A percentile compares a stretch with the other conserved stretches of the same genome.
Evolutionary conservation across 2,888 invertebrate species (phyloP).

Genomic region (Conops quadrifasciatus): DNA sequence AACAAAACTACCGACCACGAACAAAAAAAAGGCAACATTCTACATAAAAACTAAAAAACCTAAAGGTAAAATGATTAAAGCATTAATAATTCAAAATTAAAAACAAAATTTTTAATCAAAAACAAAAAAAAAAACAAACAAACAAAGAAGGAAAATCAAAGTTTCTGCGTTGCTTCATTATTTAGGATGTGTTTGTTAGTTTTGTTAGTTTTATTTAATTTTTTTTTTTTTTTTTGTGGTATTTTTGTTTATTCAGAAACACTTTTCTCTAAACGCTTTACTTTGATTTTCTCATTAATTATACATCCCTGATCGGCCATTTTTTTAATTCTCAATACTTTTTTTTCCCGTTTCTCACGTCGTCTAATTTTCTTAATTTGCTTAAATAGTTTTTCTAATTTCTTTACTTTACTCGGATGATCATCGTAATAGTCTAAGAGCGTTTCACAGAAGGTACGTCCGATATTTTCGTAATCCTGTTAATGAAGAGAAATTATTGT

Average conservation of each 20-base stretch:
- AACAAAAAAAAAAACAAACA: background rate
- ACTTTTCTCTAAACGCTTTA: conserved; percentile 60
- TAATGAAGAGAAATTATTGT: conserved; percentile 34
- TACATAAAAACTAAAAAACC: too few relatives aligned
- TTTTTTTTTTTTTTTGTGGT: background rate
- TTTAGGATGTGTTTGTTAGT: conserved; percentile 15
- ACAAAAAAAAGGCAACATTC: too few relatives aligned
- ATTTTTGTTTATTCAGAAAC: conserved; percentile 53
- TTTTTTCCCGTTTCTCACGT: conserved; percentile 64
- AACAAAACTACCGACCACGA: background rate
- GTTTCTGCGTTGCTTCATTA: background rate
- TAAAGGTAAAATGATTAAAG: background rate
- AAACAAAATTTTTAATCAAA: conserved; percentile 1
- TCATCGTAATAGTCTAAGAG: conserved; percentile 90
- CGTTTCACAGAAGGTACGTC: conserved; percentile 91
- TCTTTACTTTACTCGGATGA: conserved; percentile 79
- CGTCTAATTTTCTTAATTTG: conserved; percentile 64
- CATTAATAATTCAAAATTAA: conserved; percentile 8
- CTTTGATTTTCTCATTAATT: conserved; percentile 59
- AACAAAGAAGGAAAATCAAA: conserved; percentile 24
- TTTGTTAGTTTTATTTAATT: conserved; percentile 42
- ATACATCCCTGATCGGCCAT: conserved; percentile 66
- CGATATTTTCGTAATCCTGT: conserved; percentile 82
- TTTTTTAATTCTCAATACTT: conserved; percentile 65
- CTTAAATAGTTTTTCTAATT: conserved; percentile 60